Base-by-base conservation (phyloP, 1,140 invertebrate genomes). In the Aphelinus atriplicis region DNA sequence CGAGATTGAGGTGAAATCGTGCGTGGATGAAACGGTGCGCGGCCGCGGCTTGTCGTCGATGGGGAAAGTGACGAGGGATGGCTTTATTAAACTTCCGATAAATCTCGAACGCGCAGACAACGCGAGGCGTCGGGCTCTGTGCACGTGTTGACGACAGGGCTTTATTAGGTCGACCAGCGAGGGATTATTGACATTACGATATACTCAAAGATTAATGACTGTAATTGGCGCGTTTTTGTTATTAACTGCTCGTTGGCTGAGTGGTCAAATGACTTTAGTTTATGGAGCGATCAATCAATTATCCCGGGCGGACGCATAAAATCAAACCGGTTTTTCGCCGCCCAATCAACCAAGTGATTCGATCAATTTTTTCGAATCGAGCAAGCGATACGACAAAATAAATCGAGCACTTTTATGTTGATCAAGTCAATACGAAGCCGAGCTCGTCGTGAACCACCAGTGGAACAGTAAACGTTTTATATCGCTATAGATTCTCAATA, bases 91-190 rank as follows among this genome's bases (percentile, higher is more conserved):
- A 63, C 47, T 46, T 63, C 62, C 62, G 47, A 63, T 63, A 63
- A 50, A 63, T 48, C 62, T 45, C 26, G 46, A 63, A 50, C 2
- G 2, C 10, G 5, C 5, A 48, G 62, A 48, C 62, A 7, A 76
- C 68, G 65, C 43, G 66, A 65, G 42, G 47, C 56, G 65, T 50
- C 10, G 64, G 63, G 3, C 75, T 76, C 66, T 55, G 26, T 26
- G 26, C 69, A 62, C 74, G 71, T 79, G 46, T 68, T 58, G n/a
- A 50, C 55, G 10, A 45, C 26, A 26, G 55, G 55, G 55, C 58
- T 68, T 58, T n/a, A 68, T 68, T 45, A 46, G 43, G 2, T n/a
- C 45, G 45, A 48, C 58, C 57, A 10, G 53, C 55, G 4, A 4
- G 26, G 26, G 7, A 47, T 62, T 62, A 10, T 62, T 26, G 61